These are phyloP conservation scores for Erebia epiphron DNA, from an alignment of 2,888 invertebrate species.

Conservation along the genomic window DNA sequence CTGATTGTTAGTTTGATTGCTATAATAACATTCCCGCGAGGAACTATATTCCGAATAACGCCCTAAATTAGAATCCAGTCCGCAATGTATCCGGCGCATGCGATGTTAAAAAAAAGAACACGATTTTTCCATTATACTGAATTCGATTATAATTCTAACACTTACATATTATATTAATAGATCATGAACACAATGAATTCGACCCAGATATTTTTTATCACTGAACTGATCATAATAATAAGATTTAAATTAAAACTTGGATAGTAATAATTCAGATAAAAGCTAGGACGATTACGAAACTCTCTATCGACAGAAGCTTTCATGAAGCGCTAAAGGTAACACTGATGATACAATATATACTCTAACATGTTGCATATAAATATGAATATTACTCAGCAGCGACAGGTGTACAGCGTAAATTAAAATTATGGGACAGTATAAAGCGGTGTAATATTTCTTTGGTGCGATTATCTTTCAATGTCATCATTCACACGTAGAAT, in stretches of 20 bases:
- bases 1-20: too few species aligned
- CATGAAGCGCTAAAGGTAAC: not conserved
- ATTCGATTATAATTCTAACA: not conserved
- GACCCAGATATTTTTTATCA: conserved; percentile 6
- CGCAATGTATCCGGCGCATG: conserved; percentile 6
- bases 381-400: conserved; percentile 3
- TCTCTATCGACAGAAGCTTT: not conserved
- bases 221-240: too few species aligned
- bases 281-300: not conserved
- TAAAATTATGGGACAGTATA: conserved; percentile 31
- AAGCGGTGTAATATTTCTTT: conserved; percentile 35
- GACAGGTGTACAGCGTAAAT: conserved; percentile 13
- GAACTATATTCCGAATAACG: not conserved
- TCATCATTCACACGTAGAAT: conserved; percentile 41
- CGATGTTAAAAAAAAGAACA: not conserved
- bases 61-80: not conserved
- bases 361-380: not conserved
- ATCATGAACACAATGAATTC: not conserved
- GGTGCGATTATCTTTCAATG: conserved; percentile 37
- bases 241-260: too few species aligned
- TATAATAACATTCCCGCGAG: too few species aligned
- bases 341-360: not conserved
- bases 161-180: conserved; percentile 10
- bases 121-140: conserved; percentile 10
- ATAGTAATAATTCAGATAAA: not conserved